Base-by-base conservation (phyloP, 2,113 vertebrate species). In the Ammodytes dubius region DNA sequence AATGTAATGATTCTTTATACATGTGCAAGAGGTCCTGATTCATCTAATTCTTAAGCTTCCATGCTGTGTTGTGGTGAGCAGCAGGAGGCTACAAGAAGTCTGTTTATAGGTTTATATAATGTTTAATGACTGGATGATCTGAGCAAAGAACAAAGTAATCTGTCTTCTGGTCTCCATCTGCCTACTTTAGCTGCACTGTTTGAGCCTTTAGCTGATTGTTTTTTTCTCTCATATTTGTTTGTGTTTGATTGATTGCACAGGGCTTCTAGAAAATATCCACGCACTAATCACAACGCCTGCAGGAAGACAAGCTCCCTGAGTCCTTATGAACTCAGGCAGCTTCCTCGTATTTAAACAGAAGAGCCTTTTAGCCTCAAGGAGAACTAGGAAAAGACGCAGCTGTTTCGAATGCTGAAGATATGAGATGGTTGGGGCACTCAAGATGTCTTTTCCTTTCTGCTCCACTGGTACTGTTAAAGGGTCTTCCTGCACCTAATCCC, bases 361-460 rank as follows among this genome's bases (percentile, higher is more conserved):
- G 53, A 53, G 65, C 39, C 57, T 60, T 7, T 14, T 54, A n/a
- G 67, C 79, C 3, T 8, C 35, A 27, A 87, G 69, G 68, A 75
- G 49, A 70, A 73, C 59, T 45, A 71, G 59, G 85, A 83, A 52
- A 35, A 70, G 43, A 70, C 75, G 60, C 89, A 90, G 86, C 84
- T 90, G 91, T 82, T 92, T 90, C 73, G 73, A 83, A 92, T 92
- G 85, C 74, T 66, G 46, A 65, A 77, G 43, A 82, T 81, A 66
- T 80, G 82, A 91, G 84, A 79, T 70, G 53, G 77, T 49, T n/a
- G 39, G 54, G 58, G 81, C 78, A 89, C 85, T 92, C 85, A 91
- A 92, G 52, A 89, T 83, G 83, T 91, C 91, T 65, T 86, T 88
- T 77, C 82, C 84, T 88, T 84, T 91, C 85, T 90, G 91, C 88